Evolutionary conservation across 2,797 vertebrate species (phyloP).

Genomic region (Luscinia luscinia): DNA sequence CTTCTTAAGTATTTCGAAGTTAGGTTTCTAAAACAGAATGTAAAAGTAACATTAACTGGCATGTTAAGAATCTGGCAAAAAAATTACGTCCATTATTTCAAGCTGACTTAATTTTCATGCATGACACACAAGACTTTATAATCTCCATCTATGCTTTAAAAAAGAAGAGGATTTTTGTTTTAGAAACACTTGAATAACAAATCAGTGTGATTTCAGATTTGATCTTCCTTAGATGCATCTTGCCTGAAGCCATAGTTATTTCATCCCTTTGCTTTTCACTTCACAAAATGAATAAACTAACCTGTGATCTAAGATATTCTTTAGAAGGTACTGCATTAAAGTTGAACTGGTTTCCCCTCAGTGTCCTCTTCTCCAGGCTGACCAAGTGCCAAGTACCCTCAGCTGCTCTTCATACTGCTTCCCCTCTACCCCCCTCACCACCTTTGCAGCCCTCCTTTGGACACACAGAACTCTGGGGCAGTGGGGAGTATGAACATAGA

Average conservation of each 20-base stretch:
- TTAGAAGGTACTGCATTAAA: not conserved
- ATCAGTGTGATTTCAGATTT: not conserved
- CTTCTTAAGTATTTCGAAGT: not conserved
- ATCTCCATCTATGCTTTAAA: not conserved
- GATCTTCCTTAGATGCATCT: not conserved
- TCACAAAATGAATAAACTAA: not conserved
- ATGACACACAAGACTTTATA: not conserved
- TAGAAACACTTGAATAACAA: not conserved
- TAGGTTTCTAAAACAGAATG: conserved; percentile 22
- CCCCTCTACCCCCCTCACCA: not conserved
- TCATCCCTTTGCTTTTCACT: not conserved
- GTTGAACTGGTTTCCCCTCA: not conserved
- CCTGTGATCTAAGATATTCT: not conserved
- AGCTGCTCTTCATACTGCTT: not conserved
- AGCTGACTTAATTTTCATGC: not conserved
- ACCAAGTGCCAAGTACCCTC: not conserved
- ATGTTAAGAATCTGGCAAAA: not conserved
- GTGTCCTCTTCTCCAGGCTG: not conserved
- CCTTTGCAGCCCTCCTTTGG: not conserved
- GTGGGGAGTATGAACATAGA: not conserved
- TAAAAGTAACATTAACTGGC: not conserved
- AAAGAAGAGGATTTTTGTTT: not conserved
- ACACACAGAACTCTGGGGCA: not conserved
- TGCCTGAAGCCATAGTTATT: not conserved
- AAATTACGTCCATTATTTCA: not conserved